phyloP scores from a whole-genome alignment of 2,888 invertebrate genomes.

The Smittia aterrima region DNA sequence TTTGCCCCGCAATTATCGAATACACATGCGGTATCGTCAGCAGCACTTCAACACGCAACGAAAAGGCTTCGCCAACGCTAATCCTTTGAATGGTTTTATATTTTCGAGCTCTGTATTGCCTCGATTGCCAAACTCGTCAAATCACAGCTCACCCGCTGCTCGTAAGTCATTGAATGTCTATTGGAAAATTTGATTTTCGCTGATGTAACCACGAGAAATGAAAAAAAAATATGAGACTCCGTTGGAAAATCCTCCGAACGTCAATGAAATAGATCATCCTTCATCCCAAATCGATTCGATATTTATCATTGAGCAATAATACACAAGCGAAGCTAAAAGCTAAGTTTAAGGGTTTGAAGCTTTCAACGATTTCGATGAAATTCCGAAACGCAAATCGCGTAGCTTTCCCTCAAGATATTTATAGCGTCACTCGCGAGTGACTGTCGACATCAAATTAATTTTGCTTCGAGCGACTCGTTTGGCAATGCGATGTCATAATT shows the following conservation, averaged over 20 bases:
- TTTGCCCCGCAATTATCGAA: background rate
- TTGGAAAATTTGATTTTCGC: conserved; percentile 9
- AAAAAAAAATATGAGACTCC: background rate
- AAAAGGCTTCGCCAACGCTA: background rate
- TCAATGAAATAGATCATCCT: conserved; percentile 26
- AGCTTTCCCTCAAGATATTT: background rate
- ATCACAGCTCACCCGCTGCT: background rate
- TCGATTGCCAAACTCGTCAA: conserved; percentile 3
- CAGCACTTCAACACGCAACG: background rate
- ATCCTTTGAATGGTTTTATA: background rate
- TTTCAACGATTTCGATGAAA: too few relatives aligned
- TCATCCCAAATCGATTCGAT: conserved; percentile 3
- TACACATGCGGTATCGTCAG: background rate
- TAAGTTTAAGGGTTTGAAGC: too few relatives aligned
- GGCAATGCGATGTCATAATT: background rate
- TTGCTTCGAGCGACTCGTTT: too few relatives aligned
- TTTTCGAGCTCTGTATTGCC: background rate
- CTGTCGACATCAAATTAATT: too few relatives aligned
- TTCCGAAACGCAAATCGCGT: background rate
- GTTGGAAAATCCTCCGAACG: background rate
- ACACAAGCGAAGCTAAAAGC: background rate
- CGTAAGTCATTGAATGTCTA: background rate
- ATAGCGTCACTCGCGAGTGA: too few relatives aligned
- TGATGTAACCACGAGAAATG: background rate
- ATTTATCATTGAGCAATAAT: background rate